These are phyloP conservation scores for Saturnia japonica DNA, from an alignment of 2,888 invertebrate genomes.

Conservation along the genomic window DNA sequence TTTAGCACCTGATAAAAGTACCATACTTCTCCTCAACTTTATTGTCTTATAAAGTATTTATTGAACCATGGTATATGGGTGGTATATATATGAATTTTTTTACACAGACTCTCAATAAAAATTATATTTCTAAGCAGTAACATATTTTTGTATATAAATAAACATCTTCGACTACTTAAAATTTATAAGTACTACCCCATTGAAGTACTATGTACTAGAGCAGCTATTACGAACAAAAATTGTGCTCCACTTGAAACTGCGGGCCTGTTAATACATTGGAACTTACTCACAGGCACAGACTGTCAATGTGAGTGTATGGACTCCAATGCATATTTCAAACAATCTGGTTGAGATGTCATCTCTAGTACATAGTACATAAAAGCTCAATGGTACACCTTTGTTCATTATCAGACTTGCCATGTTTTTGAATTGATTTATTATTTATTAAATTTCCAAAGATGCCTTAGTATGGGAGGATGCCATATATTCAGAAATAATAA, in stretches of 20 bases:
- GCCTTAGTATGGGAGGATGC: neutral
- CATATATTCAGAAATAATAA: neutral
- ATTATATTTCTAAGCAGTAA: neutral
- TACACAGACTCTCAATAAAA: neutral
- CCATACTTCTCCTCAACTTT: neutral
- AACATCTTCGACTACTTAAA: neutral
- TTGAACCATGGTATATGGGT: neutral
- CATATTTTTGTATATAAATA: neutral
- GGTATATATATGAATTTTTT: neutral
- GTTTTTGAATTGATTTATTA: neutral
- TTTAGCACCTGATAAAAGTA: conserved; percentile 15
- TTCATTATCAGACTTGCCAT: conserved; percentile 1
- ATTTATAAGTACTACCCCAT: neutral
- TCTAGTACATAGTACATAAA: no score
- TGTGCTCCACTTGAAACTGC: no score
- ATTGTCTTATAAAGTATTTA: neutral
- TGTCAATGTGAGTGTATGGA: no score
- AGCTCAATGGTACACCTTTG: no score
- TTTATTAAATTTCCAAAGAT: conserved; percentile 10
- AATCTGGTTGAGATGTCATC: no score
- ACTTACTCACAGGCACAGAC: no score
- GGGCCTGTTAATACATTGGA: no score
- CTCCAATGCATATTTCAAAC: no score
- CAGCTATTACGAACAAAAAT: no score
- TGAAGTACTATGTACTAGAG: no score